These are phyloP conservation scores for Hycleus phaleratus DNA, from an alignment of 1,140 invertebrate genomes.

Conservation along the genomic window DNA sequence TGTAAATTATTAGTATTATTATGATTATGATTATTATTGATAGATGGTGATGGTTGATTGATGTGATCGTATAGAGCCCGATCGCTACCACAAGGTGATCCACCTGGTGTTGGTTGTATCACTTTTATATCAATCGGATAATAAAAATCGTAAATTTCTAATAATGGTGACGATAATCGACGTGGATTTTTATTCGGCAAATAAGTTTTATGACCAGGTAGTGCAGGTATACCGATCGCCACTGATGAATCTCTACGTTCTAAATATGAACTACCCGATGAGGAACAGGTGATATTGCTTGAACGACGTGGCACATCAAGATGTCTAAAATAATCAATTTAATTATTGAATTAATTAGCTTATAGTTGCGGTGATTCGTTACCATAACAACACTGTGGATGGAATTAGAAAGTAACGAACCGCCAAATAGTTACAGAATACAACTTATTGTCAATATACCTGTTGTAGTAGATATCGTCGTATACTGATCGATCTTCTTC, in stretches of 20 bases:
- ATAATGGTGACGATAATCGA: constrained; percentile 44
- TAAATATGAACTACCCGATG: constrained; percentile 70
- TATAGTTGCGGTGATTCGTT: no score
- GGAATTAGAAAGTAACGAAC: background rate
- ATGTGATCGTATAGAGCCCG: constrained; percentile 31
- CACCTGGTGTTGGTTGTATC: constrained; percentile 67
- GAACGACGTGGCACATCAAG: constrained; percentile 48
- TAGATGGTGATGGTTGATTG: constrained; percentile 7
- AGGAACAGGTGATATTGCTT: constrained; percentile 73
- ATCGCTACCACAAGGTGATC: constrained; percentile 74
- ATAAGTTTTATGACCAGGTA: constrained; percentile 38
- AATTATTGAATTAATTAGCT: background rate
- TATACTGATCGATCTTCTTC: constrained; percentile 32
- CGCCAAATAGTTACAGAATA: background rate
- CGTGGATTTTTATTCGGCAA: constrained; percentile 36
- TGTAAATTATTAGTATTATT: constrained; percentile 14
- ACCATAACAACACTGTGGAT: no score
- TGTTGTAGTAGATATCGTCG: constrained; percentile 35
- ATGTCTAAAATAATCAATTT: constrained; percentile 26
- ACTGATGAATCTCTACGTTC: constrained; percentile 69
- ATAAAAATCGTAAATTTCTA: constrained; percentile 54
- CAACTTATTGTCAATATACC: constrained; percentile 18
- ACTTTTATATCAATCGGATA: constrained; percentile 69
- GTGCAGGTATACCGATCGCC: constrained; percentile 56
- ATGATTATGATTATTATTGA: background rate